Percentiles rank a stretch among this genome's conserved stretches.
These are phyloP conservation scores for Corythucha ciliata DNA, from an alignment of 2,888 invertebrate genomes.

Conservation along the genomic window DNA sequence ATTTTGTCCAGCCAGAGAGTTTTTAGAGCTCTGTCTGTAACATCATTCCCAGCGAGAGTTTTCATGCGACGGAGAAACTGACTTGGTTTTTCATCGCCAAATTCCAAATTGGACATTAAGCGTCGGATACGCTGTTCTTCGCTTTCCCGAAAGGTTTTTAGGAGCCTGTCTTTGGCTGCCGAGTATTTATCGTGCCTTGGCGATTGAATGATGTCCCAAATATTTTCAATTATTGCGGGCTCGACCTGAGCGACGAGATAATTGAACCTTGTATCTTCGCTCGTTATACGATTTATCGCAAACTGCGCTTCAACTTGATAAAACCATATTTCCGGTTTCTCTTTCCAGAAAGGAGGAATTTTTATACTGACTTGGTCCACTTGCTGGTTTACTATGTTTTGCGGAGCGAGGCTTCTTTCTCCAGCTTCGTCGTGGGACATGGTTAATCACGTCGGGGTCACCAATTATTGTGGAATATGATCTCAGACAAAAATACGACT, in stretches of 20 bases:
- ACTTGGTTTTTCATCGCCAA: conserved; percentile 17
- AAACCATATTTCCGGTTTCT: conserved; percentile 20
- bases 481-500: too few species aligned
- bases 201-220: conserved; percentile 10
- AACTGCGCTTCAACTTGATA: conserved; percentile 21
- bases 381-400: too few species aligned
- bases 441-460: too few species aligned
- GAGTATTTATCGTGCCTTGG: conserved; percentile 14
- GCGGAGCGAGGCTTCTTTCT: too few species aligned
- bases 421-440: too few species aligned
- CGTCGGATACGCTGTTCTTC: not conserved
- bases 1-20: conserved; percentile 18
- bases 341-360: conserved; percentile 21
- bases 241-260: conserved; percentile 14
- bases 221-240: conserved; percentile 12
- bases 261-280: conserved; percentile 20
- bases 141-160: conserved; percentile 12
- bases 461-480: too few species aligned
- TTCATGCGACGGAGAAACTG: conserved; percentile 14
- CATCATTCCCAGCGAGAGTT: conserved; percentile 5
- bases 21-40: conserved; percentile 9
- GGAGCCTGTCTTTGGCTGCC: conserved; percentile 5
- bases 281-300: not conserved
- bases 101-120: conserved; percentile 3
- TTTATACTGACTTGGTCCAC: conserved; percentile 10